These are phyloP conservation scores for Trachythela sp. DNA, from an alignment of 64 coral and sea anemone species.

Conservation along the genomic window DNA sequence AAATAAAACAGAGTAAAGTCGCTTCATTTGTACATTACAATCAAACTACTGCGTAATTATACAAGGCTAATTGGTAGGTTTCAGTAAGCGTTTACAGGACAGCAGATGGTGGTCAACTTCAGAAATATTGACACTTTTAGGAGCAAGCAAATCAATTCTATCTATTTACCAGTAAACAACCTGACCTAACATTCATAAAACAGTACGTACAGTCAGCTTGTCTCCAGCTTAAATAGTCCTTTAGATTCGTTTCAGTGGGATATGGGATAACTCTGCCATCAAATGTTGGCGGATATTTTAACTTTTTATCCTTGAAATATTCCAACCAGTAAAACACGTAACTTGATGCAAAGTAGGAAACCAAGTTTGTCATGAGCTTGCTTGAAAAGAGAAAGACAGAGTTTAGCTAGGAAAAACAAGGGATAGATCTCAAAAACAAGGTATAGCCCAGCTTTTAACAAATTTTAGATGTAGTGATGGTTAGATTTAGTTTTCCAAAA, in stretches of 20 bases:
- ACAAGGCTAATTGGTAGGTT: too few species aligned
- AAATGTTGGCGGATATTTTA: conserved; percentile 93
- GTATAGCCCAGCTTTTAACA: too few species aligned
- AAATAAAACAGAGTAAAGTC: background rate
- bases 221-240: conserved; percentile 96
- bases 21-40: too few species aligned
- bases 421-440: background rate
- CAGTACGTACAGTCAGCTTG: conserved; percentile 86
- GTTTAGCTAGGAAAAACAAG: background rate
- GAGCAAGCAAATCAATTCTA: background rate
- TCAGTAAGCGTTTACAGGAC: too few species aligned
- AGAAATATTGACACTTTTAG: too few species aligned
- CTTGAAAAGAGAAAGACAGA: conserved; percentile 7
- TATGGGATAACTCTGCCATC: conserved; percentile 93
- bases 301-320: conserved; percentile 64
- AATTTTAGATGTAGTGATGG: too few species aligned
- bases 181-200: background rate
- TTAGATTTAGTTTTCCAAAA: too few species aligned
- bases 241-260: conserved; percentile 76
- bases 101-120: too few species aligned
- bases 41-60: too few species aligned
- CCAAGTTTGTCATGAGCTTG: conserved; percentile 85
- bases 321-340: conserved; percentile 88
- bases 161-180: too few species aligned
- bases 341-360: conserved; percentile 79